Base-by-base conservation (phyloP, 2,888 invertebrate genomes). In the Sussaba pulchella region DNA sequence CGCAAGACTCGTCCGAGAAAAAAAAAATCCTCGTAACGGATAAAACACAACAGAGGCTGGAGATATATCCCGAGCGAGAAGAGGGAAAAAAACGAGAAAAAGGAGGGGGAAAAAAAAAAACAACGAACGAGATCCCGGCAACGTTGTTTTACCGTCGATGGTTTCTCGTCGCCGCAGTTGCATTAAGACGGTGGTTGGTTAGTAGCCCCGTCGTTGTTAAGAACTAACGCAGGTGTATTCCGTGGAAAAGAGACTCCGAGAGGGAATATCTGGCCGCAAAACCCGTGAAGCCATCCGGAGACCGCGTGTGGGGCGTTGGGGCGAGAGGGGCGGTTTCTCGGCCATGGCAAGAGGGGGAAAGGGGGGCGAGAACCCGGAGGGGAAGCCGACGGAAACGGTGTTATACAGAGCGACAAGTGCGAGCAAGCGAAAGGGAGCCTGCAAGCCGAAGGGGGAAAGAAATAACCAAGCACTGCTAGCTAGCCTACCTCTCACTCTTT, bases 21-120 rank as follows among this genome's bases (percentile, higher is more conserved):
- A 31, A 31, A 31, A 31, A 31, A 31, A 31, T 31, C 31, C 31
- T 6, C 83, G 84, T 86, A 85, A 87, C 84, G 83, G 83, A 85
- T 87, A n/a, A n/a, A n/a, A 87, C 78, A 85, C 41, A 52, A 31
- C n/a, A 10, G 54, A 54, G 54, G 19, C 26, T 26, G 6, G 6
- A 26, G 31, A 31, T 31, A 31, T 31, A n/a, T 26, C 26, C 54
- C 24, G 26, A 26, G 54, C 2, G 31, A 31, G 31, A 31, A 31
- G 6, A 6, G 6, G 31, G 6, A 6, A 24, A 41, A 63, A 21
- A 41, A 39, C 21, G 24, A 41, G 36, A 57, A 39, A 43, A 21
- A 21, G 6, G 61, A 39, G 41, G 41, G 21, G 6, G 41, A 39
- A 43, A 43, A 41, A 17, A 17, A 17, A 63, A 14, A 61, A 24